A percentile compares a stretch with the other conserved stretches of the same genome.
Evolutionary conservation across 2,113 vertebrate species (phyloP).

Genomic region (Dipodomys ordii): DNA sequence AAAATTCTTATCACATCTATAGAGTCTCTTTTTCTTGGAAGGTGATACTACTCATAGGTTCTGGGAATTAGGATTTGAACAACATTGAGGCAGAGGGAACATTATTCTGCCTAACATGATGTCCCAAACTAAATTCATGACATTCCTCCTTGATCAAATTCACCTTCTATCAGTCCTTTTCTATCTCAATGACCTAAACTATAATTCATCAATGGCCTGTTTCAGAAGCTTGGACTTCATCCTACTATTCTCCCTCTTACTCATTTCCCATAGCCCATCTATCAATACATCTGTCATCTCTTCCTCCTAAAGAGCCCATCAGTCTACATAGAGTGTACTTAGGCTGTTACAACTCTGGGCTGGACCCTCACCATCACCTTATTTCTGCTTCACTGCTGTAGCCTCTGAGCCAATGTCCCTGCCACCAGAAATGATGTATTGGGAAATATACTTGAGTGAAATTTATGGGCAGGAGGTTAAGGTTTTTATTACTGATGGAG

Average conservation of each 20-base stretch:
- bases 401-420: slow-evolving; percentile 1
- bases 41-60: neutral
- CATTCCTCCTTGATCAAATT: neutral
- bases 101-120: neutral
- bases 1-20: neutral
- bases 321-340: neutral
- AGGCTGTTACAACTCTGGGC: neutral
- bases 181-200: slow-evolving; percentile 12
- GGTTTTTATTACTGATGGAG: neutral
- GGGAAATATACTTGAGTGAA: slow-evolving; percentile 41
- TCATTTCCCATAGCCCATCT: neutral
- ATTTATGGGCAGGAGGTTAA: slow-evolving; percentile 13
- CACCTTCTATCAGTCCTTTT: neutral
- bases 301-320: neutral
- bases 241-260: neutral
- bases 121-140: slow-evolving; percentile 1
- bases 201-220: neutral
- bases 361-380: neutral
- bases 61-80: neutral
- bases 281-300: neutral
- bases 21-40: neutral
- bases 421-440: neutral
- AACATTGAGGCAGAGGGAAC: neutral
- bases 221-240: neutral
- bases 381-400: neutral